Evolutionary conservation across 1,140 invertebrate species (phyloP).

Genomic region (Chlorops oryzae): DNA sequence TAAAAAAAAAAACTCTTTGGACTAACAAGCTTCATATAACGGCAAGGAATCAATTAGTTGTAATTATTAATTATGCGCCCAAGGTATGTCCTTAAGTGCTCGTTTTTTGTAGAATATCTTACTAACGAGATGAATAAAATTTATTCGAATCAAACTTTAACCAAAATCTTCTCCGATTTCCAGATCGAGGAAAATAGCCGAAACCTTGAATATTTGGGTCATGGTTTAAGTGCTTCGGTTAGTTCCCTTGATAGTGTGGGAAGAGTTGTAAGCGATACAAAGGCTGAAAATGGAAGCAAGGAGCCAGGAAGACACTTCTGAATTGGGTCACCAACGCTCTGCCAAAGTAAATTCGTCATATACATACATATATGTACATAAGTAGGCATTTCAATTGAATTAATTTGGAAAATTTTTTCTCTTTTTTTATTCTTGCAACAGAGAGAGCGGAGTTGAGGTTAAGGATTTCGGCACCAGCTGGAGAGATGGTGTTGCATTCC

Average conservation of each 20-base stretch:
- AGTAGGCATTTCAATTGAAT: constrained; percentile 10
- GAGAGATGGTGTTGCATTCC: constrained; percentile 94
- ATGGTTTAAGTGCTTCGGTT: constrained; percentile 69
- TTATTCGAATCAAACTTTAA: not conserved
- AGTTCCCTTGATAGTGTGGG: constrained; percentile 71
- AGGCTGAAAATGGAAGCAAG: constrained; percentile 78
- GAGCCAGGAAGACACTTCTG: constrained; percentile 84
- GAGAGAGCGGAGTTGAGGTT: constrained; percentile 80
- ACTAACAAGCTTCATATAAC: constrained; percentile 47
- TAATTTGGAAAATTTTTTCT: not conserved
- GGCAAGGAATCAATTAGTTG: constrained; percentile 47
- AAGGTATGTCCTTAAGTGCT: constrained; percentile 36
- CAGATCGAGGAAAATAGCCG: constrained; percentile 95
- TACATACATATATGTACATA: not conserved
- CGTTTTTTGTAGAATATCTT: not conserved
- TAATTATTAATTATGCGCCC: constrained; percentile 48
- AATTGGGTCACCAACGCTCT: constrained; percentile 92
- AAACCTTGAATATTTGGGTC: constrained; percentile 78
- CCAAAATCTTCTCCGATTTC: constrained; percentile 12
- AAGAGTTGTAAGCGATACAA: constrained; percentile 54
- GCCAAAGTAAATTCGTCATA: constrained; percentile 74
- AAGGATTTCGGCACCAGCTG: constrained; percentile 94
- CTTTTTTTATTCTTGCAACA: constrained; percentile 43
- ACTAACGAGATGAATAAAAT: not conserved
- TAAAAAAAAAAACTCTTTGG: constrained; percentile 14